Evolutionary conservation across 2,797 vertebrate genomes (phyloP).

Genomic region (Hydrophis major): DNA sequence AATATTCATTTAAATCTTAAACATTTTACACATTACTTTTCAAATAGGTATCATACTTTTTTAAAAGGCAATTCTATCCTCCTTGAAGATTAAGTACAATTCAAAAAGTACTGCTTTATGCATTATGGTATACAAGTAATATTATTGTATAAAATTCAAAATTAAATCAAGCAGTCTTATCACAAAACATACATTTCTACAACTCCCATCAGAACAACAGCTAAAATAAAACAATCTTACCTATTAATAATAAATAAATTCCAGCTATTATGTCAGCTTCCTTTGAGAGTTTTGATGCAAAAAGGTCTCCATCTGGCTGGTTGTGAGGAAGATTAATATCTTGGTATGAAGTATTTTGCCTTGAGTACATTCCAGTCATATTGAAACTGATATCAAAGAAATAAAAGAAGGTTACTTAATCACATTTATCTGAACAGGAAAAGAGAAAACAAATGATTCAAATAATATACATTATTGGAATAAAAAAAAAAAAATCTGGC

Average conservation of each 20-base stretch:
- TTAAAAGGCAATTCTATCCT: not conserved
- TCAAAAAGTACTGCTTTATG: not conserved
- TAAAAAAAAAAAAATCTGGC: not conserved
- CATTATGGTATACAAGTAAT: not conserved
- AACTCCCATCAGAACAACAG: not conserved
- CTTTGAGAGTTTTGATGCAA: slow-evolving; percentile 85
- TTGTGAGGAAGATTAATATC: slow-evolving; percentile 74
- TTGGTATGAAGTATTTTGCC: slow-evolving; percentile 70
- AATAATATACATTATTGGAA: not conserved
- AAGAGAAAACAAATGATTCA: not conserved
- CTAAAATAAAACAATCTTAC: slow-evolving; percentile 67
- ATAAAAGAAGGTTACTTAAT: slow-evolving; percentile 37
- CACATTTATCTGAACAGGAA: not conserved
- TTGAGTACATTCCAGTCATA: slow-evolving; percentile 70
- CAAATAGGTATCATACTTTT: not conserved
- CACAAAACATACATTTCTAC: not conserved
- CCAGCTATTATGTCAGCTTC: slow-evolving; percentile 89
- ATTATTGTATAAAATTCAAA: not conserved
- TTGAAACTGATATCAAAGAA: slow-evolving; percentile 59
- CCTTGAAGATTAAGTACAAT: not conserved
- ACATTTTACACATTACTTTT: no score
- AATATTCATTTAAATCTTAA: no score
- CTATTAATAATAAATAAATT: slow-evolving; percentile 86
- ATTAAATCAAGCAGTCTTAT: not conserved
- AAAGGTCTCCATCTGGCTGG: slow-evolving; percentile 81